Conservation (phyloP, 2,113 vertebrate species). For the Castor canadensis region DNA sequence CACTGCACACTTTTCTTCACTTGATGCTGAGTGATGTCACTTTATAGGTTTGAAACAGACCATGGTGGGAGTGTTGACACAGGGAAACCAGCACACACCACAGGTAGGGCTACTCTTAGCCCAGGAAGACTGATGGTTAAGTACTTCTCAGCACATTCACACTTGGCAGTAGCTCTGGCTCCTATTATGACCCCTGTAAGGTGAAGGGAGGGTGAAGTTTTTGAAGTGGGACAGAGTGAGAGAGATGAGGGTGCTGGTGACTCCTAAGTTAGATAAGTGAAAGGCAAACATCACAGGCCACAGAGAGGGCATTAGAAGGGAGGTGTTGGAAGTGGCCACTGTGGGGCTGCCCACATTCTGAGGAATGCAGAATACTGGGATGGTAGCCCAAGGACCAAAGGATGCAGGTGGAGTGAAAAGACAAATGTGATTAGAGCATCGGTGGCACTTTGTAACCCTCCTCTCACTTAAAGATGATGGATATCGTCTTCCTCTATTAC, state of each 20-base stretch:
- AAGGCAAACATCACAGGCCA: not conserved
- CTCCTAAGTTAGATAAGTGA: not conserved
- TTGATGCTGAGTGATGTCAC: not conserved
- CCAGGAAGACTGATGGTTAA: not conserved
- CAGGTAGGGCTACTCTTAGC: accelerated
- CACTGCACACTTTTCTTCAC: not conserved
- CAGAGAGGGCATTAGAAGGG: too few species aligned
- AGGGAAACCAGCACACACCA: not conserved
- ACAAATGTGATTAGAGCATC: not conserved
- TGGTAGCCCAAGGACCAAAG: accelerated
- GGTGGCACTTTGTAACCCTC: not conserved
- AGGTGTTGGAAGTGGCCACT: too few species aligned
- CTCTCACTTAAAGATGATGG: not conserved
- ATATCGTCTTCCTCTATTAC: not conserved
- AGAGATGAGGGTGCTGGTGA: not conserved
- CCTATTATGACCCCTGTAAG: not conserved
- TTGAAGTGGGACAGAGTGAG: too few species aligned
- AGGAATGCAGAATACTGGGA: not conserved
- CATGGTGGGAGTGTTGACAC: too few species aligned
- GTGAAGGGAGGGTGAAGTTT: not conserved
- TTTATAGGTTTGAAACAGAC: not conserved
- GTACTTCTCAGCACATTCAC: not conserved
- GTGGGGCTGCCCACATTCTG: not conserved
- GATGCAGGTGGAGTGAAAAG: not conserved
- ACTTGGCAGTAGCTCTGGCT: not conserved